A percentile compares a stretch with the other conserved stretches of the same genome.
Conservation (phyloP, 2,888 invertebrate genomes). For the Choristoneura rosaceana region DNA sequence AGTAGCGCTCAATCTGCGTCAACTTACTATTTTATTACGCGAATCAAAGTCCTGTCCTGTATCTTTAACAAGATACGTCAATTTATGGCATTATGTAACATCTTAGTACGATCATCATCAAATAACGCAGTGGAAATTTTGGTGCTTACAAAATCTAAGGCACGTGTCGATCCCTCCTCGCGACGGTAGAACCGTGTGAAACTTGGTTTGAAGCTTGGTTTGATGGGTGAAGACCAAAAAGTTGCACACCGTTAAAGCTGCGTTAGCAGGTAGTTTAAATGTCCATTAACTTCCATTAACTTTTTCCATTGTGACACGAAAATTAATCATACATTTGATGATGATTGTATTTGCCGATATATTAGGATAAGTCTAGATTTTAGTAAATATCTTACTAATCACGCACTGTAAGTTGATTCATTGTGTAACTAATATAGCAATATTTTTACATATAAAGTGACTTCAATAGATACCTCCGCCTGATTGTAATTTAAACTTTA, state of each 20-base stretch:
- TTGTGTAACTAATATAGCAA: slow-evolving; percentile 13
- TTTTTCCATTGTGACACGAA: too few relatives aligned
- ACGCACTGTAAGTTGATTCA: slow-evolving; percentile 25
- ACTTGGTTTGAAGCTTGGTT: neutral
- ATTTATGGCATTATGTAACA: slow-evolving; percentile 24
- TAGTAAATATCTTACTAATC: slow-evolving; percentile 25
- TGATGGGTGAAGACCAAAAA: too few relatives aligned
- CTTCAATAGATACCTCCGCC: slow-evolving; percentile 30
- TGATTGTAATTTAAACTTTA: slow-evolving; percentile 26
- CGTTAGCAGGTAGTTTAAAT: too few relatives aligned
- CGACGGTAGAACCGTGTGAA: neutral
- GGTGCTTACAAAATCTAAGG: neutral
- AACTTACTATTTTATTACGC: slow-evolving; percentile 53
- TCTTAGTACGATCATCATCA: slow-evolving; percentile 9
- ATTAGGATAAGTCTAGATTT: slow-evolving; percentile 37
- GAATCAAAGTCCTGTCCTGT: slow-evolving; percentile 61
- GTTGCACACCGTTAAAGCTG: too few relatives aligned
- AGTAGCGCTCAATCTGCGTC: slow-evolving; percentile 63
- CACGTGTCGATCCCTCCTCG: neutral
- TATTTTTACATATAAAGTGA: slow-evolving; percentile 38
- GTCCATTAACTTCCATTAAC: too few relatives aligned
- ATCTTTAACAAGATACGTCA: slow-evolving; percentile 45
- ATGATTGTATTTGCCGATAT: slow-evolving; percentile 16
- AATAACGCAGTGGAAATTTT: neutral
- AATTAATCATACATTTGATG: neutral